Evolutionary conservation across 2,797 vertebrate genomes (phyloP).

Genomic region (Epinephelus awoara): DNA sequence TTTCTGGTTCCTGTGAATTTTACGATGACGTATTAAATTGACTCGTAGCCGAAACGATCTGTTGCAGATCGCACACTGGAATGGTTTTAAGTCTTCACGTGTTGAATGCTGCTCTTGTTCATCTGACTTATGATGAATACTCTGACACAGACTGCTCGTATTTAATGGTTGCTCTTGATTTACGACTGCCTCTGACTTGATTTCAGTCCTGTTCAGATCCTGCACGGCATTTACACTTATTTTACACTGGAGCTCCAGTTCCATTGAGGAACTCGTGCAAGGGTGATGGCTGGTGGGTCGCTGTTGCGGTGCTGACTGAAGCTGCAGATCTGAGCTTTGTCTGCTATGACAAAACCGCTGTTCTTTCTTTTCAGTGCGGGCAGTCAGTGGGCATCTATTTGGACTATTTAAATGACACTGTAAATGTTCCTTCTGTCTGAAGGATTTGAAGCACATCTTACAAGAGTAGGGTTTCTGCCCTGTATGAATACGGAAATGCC

Average conservation of each 20-base stretch:
- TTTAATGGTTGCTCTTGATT: constrained; percentile 25
- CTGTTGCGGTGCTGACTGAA: neutral
- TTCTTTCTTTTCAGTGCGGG: neutral
- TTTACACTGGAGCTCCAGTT: constrained; percentile 53
- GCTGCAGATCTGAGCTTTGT: neutral
- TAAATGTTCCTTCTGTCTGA: constrained; percentile 84
- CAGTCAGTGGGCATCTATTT: constrained; percentile 64
- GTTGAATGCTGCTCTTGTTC: constrained; percentile 23
- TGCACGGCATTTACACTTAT: constrained; percentile 33
- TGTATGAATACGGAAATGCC: constrained; percentile 37
- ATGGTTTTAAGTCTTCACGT: constrained; percentile 41
- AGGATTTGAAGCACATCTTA: constrained; percentile 14
- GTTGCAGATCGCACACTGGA: constrained; percentile 49
- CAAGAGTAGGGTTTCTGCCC: constrained; percentile 33
- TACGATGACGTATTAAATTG: constrained; percentile 45
- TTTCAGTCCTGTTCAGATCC: neutral
- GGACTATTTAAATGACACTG: constrained; percentile 85
- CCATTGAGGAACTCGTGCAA: constrained; percentile 16
- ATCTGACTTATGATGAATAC: constrained; percentile 8
- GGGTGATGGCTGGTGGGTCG: neutral
- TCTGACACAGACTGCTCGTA: neutral
- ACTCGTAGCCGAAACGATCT: constrained; percentile 49
- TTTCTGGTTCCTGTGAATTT: constrained; percentile 26
- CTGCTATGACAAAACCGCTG: neutral
- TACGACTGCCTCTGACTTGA: neutral